phyloP scores from a whole-genome alignment of 2,797 vertebrate species.

The Pseudochirops corinnae region DNA sequence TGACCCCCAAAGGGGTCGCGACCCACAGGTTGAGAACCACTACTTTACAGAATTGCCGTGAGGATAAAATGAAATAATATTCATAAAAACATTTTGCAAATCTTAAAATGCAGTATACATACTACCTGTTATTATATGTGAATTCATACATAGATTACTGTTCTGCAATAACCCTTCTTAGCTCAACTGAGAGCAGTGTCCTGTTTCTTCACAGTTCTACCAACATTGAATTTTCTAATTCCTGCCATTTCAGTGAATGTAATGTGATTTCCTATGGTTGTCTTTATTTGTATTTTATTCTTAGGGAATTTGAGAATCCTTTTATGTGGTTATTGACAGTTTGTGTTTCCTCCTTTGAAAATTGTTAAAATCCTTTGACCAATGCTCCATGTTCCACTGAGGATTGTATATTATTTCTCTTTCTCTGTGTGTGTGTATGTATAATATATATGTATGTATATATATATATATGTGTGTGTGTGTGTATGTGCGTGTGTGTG shows the following conservation, averaged over 20 bases:
- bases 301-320: neutral
- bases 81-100: neutral
- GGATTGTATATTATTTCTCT: neutral
- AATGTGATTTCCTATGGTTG: neutral
- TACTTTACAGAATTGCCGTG: neutral
- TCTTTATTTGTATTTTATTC: neutral
- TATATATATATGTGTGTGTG: too few relatives aligned
- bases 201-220: neutral
- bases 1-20: too few relatives aligned
- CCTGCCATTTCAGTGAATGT: neutral
- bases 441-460: too few relatives aligned
- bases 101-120: neutral
- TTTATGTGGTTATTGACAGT: neutral
- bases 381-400: neutral
- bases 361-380: neutral
- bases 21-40: too few relatives aligned
- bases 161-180: neutral
- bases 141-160: neutral
- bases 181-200: neutral
- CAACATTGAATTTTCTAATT: neutral
- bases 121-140: neutral
- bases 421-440: neutral
- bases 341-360: neutral
- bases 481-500: too few relatives aligned
- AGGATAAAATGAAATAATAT: neutral